A percentile compares a stretch with the other conserved stretches of the same genome.
These are phyloP conservation scores for Elanoides forficatus DNA, from an alignment of 2,113 vertebrate species.

Conservation along the genomic window DNA sequence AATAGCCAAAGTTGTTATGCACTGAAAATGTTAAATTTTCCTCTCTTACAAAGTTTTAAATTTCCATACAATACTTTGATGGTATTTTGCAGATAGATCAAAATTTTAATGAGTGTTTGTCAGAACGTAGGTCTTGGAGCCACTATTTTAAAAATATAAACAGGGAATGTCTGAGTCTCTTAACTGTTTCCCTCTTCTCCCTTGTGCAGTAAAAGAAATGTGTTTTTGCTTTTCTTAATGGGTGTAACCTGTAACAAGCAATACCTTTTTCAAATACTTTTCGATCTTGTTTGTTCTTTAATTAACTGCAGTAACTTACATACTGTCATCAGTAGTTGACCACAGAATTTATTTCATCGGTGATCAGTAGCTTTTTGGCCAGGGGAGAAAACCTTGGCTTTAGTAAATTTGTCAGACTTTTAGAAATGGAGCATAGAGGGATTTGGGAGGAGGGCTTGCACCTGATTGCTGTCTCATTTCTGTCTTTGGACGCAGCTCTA, in stretches of 20 bases:
- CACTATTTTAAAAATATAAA: neutral
- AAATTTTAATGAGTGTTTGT: neutral
- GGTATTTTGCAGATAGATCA: neutral
- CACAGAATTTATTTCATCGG: neutral
- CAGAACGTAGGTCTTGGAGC: neutral
- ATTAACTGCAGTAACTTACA: neutral
- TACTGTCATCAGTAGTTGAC: neutral
- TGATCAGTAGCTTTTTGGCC: neutral
- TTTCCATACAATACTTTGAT: neutral
- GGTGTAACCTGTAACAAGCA: neutral
- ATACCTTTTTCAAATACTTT: neutral
- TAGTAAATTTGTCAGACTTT: constrained; percentile 13
- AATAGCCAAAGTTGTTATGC: neutral
- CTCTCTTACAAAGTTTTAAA: neutral
- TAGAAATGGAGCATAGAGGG: neutral
- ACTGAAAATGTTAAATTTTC: neutral
- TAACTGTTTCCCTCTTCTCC: neutral
- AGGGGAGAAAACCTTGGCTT: neutral
- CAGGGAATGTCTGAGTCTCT: neutral
- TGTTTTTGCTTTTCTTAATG: neutral
- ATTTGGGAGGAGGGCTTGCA: neutral
- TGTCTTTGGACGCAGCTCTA: constrained; percentile 59
- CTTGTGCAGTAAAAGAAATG: neutral
- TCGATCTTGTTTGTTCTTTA: neutral
- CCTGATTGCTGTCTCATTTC: constrained; percentile 61